Percentiles rank a stretch among this genome's conserved stretches.
Evolutionary conservation across 2,888 invertebrate genomes (phyloP).

Genomic region (Stomorhina lunata): DNA sequence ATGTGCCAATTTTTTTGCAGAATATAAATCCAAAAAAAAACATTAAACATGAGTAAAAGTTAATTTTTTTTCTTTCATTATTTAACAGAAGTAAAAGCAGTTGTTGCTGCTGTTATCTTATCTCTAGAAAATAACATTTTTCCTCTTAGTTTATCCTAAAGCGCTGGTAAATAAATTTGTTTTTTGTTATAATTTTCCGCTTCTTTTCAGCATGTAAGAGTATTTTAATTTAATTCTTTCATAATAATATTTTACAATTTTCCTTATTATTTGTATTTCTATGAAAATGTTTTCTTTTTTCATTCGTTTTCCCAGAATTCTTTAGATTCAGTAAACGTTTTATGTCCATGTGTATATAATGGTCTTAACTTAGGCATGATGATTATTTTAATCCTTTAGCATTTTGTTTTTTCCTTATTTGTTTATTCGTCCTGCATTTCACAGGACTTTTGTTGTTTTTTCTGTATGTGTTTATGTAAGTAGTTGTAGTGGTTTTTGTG

Average conservation of each 20-base stretch:
- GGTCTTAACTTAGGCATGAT: slow-evolving; percentile 47
- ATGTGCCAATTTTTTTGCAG: slow-evolving; percentile 24
- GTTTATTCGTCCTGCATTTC: not conserved
- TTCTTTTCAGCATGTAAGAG: slow-evolving; percentile 74
- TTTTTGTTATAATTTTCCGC: slow-evolving; percentile 74
- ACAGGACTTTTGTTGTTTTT: slow-evolving; percentile 31
- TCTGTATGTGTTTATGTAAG: too few relatives aligned
- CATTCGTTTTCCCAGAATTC: not conserved
- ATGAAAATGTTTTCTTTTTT: not conserved
- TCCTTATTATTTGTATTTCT: slow-evolving; percentile 44
- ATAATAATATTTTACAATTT: slow-evolving; percentile 64
- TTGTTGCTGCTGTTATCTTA: not conserved
- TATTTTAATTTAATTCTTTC: slow-evolving; percentile 75
- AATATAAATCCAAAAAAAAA: not conserved
- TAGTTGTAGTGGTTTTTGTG: slow-evolving; percentile 38
- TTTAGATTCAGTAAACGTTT: not conserved
- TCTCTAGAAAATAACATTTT: slow-evolving; percentile 38
- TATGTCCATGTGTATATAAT: not conserved
- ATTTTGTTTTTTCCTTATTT: slow-evolving; percentile 21
- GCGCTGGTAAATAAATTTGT: slow-evolving; percentile 28
- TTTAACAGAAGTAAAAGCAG: not conserved
- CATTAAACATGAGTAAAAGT: not conserved
- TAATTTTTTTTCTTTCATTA: not conserved
- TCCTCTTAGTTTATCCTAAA: slow-evolving; percentile 42
- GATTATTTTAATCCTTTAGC: slow-evolving; percentile 56